Evolutionary conservation across 2,888 invertebrate genomes (phyloP).

Genomic region (Alloscopus bannaensis): DNA sequence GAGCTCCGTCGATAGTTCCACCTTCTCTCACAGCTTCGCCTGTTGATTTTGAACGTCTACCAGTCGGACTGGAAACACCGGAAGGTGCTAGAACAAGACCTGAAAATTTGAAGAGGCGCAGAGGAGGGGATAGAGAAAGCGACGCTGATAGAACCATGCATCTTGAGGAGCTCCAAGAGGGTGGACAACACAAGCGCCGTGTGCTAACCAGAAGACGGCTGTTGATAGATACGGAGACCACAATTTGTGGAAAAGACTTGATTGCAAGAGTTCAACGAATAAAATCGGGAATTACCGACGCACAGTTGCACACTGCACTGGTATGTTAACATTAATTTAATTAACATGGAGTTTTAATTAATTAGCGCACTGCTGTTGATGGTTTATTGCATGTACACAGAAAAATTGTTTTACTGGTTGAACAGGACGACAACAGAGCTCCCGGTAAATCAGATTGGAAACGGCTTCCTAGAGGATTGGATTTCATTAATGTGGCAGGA

Average conservation of each 20-base stretch:
- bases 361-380: no score
- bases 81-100: constrained; percentile 5
- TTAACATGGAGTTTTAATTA: no score
- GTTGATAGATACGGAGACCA: not conserved
- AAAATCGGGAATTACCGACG: not conserved
- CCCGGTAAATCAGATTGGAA: not conserved
- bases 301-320: not conserved
- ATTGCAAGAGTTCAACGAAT: not conserved
- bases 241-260: not conserved
- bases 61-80: not conserved
- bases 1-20: no score
- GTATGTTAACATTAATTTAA: no score
- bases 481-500: not conserved
- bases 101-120: not conserved
- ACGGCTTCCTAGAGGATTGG: not conserved
- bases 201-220: not conserved
- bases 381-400: not conserved
- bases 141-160: not conserved
- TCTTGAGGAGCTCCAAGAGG: not conserved
- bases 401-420: not conserved
- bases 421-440: not conserved
- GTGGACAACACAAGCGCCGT: not conserved
- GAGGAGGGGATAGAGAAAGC: not conserved
- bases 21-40: not conserved
- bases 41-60: not conserved